phyloP scores from a whole-genome alignment of 2,113 vertebrate species.

The Cercopithecus mona region DNA sequence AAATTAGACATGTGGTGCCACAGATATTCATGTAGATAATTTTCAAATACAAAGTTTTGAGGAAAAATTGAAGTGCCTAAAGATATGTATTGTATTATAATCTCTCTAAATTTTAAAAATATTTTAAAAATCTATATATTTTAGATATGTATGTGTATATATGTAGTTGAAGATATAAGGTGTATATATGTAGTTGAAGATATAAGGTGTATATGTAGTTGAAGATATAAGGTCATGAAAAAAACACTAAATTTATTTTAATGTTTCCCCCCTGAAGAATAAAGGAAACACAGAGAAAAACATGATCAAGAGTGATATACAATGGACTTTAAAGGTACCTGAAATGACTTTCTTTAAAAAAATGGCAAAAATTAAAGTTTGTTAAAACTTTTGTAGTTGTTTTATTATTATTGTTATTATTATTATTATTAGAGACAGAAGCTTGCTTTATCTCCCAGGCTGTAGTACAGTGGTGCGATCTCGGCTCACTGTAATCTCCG shows the following conservation, averaged over 20 bases:
- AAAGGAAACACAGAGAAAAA: neutral
- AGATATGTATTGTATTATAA: neutral
- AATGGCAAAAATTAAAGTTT: neutral
- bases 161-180: neutral
- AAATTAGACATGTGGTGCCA: neutral
- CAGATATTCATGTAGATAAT: neutral
- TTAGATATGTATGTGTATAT: neutral
- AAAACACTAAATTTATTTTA: neutral
- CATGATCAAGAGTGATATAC: neutral
- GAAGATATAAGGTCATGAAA: neutral
- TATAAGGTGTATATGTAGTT: neutral
- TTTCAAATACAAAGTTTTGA: neutral
- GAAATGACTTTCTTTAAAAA: neutral
- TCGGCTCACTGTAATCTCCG: no score
- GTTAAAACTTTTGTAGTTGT: neutral
- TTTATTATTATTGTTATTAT: neutral
- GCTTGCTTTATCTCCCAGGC: no score
- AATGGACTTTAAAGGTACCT: neutral
- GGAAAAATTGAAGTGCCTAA: neutral
- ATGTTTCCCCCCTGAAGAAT: neutral
- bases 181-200: neutral
- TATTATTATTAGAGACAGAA: no score
- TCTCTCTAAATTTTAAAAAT: neutral
- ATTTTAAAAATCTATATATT: neutral
- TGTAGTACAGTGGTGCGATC: no score